Base-by-base conservation (phyloP, 2,888 invertebrate species). In the Pammene fasciana region DNA sequence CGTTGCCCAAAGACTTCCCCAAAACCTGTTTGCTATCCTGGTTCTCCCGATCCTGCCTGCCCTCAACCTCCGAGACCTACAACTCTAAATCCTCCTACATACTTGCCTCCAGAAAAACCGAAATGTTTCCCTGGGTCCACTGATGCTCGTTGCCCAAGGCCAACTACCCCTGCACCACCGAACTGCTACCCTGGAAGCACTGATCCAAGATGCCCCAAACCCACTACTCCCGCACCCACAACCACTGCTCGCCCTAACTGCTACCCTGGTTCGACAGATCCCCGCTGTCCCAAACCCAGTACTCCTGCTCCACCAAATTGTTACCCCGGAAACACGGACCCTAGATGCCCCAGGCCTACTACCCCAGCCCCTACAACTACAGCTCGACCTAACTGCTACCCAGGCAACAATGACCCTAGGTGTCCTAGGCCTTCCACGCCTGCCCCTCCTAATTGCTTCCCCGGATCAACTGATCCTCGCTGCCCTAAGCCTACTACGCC, bases 1-100 rank as follows among this genome's bases (percentile, higher is more conserved):
- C 62, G 72, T 71, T 82, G 72, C 70, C 80, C 73, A 26, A 26
- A 26, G 16, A 75, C 77, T 3, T 72, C 78, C 0, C 71, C 74
- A n/a, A 16, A 83, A 8, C 74, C 73, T 7, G 66, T 65, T 0
- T 75, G 90, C 54, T 87, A 79, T 64, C 86, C 88, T 0, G 88
- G 88, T 0, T 82, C 85, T 0, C 76, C 64, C 0, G 86, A 90
- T 75, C 85, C 87, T 0, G 73, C 82, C 26, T 87, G 87, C 71
- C 83, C 82, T 5, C 72, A 74, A 73, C 78, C 81, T 38, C 71
- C 81, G 14, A 72, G 66, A 13, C 80, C 70, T 72, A 75, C 71
- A 0, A 67, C 46, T 41, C 55, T 48, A 41, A 68, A 56, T 79
- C 72, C 72, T 78, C 72, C 82, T 74, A 67, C 74, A 73, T 70